These are phyloP conservation scores for Xestia c-nigrum DNA, from an alignment of 2,888 invertebrate genomes.

Conservation along the genomic window DNA sequence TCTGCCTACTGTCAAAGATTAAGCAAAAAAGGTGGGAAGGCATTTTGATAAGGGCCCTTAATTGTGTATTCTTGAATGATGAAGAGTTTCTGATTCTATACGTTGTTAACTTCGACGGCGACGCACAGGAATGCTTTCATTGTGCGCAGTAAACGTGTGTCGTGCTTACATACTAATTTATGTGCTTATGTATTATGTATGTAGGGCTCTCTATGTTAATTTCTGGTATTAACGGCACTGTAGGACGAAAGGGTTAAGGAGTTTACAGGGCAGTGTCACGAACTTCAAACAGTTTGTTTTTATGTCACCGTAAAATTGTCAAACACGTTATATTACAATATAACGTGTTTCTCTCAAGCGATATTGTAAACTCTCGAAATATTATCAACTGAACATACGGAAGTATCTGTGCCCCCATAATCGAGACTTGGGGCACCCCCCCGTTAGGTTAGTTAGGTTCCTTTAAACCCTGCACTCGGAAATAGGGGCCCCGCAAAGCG, in stretches of 20 bases:
- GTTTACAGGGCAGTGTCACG: constrained; percentile 3
- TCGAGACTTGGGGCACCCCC: too few relatives aligned
- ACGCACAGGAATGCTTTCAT: constrained; percentile 54
- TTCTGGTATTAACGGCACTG: constrained; percentile 12
- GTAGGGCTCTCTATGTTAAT: constrained; percentile 30
- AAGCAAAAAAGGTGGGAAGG: constrained; percentile 77
- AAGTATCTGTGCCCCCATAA: too few relatives aligned
- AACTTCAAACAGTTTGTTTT: neutral
- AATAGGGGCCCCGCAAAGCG: too few relatives aligned
- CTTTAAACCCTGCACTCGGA: too few relatives aligned
- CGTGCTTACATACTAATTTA: constrained; percentile 32
- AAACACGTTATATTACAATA: too few relatives aligned
- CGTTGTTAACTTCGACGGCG: constrained; percentile 58
- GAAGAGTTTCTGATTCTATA: constrained; percentile 73
- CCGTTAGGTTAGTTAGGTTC: too few relatives aligned
- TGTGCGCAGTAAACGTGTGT: constrained; percentile 38
- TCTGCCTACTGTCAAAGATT: constrained; percentile 57
- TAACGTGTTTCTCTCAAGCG: too few relatives aligned
- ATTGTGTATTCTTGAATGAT: constrained; percentile 77
- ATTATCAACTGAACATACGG: too few relatives aligned
- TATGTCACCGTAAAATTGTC: too few relatives aligned
- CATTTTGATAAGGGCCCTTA: constrained; percentile 75
- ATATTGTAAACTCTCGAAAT: too few relatives aligned
- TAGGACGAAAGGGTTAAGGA: neutral
- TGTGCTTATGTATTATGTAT: constrained; percentile 34